Evolutionary conservation across 2,888 invertebrate genomes (phyloP), one percentile per base, ranked within the genome.

Genomic region (Pollenia labialis): DNA sequence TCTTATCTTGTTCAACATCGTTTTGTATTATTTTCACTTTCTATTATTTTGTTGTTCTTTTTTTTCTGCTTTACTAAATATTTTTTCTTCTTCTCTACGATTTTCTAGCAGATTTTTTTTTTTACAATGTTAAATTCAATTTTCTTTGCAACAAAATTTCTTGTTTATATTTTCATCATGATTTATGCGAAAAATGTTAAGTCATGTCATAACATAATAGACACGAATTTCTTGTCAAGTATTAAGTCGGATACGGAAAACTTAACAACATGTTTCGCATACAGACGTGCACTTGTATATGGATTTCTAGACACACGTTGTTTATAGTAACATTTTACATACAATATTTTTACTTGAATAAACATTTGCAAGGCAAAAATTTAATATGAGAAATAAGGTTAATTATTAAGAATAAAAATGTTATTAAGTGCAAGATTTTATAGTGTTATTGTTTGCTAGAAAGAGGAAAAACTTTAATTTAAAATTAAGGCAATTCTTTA

Each of bases 101-200:
- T 32, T 18, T 69, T 69, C 14, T 14, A 58, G 4, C 12, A 40
- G 11, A 16, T 16, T 40, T 44, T 66, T 8, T 40, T 64, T n/a
- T 18, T 14, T 66, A 8, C 42, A 7, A 42, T 74, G 32, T 75
- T 72, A 54, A 62, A 69, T 82, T 71, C 7, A 62, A 54, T 82
- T 82, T 76, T 75, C 32, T 76, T 71, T 40, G 58, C 60, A 50
- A 23, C 8, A 71, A 32, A 18, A 54, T 46, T 60, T 52, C 66
- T 58, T 68, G 42, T 52, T 69, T 71, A 7, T 52, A 71, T 72
- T 69, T 83, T 72, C 80, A 40, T 79, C 54, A 85, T 86, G 86
- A 87, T 87, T 87, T 88, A 86, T 87, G 87, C 75, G 81, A 52
- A 69, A 85, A 86, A 85, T 87, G 82, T 79, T 87, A 88, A 88